Evolutionary conservation across 2,888 invertebrate species (phyloP), one percentile per base, ranked within the genome.

Genomic region (Cheilosia urbana): DNA sequence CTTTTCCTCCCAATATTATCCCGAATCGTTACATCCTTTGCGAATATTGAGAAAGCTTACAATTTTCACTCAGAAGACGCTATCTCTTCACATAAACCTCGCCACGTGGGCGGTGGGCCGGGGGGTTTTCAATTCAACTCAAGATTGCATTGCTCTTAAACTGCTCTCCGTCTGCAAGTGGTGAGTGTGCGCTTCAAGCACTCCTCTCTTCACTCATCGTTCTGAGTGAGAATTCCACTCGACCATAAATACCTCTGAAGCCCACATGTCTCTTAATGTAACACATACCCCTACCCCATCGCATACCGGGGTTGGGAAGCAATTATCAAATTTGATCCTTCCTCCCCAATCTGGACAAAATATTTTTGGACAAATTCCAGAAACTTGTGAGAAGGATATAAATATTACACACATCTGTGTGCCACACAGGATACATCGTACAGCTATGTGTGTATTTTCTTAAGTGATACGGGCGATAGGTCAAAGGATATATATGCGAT

Each of bases 331-430:
- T 85, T 85, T 85, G 62, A 80, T 85, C 80, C 85, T 76, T 80
- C 66, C 63, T 60, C 47, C 55, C 60, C 53, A 84, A 85, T 80
- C 75, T 76, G 45, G 62, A 76, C 76, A 51, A 76, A 80, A 76
- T 80, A 76, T 72, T 85, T 84, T 85, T 85, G 85, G 85, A 80
- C 76, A 85, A 76, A 85, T 85, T 85, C 85, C 85, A 85, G 80
- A 76, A 76, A 76, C 80, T 72, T 85, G 85, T 85, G 85, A 85
- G 76, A 27, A 76, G 71, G 76, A 76, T 68, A 85, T 85, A 85
- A 80, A 80, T 85, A 80, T 76, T 76, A 76, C 66, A 68, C 80
- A 80, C 85, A 80, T 85, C 75, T 80, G 85, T 71, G 75, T 19
- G 42, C n/a, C 40, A n/a, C 21, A 19, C 9, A 37, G 37, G 37